Conservation (phyloP, 1,140 invertebrate genomes). For the Ips nitidus region DNA sequence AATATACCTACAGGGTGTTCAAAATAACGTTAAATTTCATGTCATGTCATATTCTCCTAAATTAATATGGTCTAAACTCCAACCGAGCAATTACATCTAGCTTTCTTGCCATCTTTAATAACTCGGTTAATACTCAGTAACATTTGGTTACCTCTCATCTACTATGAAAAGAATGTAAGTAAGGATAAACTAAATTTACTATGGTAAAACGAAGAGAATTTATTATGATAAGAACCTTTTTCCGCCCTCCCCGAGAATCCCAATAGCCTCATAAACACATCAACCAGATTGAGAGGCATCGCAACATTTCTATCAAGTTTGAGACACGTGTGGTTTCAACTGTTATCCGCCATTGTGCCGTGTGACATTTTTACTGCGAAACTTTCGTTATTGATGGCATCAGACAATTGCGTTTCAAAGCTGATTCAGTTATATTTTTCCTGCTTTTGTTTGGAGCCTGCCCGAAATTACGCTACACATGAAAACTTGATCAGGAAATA, state of each 20-base stretch:
- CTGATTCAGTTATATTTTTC: slow-evolving; percentile 28
- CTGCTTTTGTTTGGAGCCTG: slow-evolving; percentile 12
- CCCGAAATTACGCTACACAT: too few relatives aligned
- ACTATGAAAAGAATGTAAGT: too few relatives aligned
- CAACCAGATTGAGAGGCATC: slow-evolving; percentile 27
- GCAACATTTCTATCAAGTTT: slow-evolving; percentile 30
- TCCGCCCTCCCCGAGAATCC: slow-evolving; percentile 15
- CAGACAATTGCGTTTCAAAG: slow-evolving; percentile 31
- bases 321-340: slow-evolving; percentile 27
- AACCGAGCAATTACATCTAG: too few relatives aligned
- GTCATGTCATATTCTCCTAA: too few relatives aligned
- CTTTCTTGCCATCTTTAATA: too few relatives aligned
- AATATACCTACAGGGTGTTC: too few relatives aligned
- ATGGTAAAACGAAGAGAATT: not conserved
- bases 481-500: too few relatives aligned
- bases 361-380: slow-evolving; percentile 31
- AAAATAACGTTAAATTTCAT: too few relatives aligned
- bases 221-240: slow-evolving; percentile 11
- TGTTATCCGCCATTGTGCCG: slow-evolving; percentile 29
- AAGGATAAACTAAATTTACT: not conserved
- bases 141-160: too few relatives aligned
- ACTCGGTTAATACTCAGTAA: too few relatives aligned
- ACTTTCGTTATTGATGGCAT: slow-evolving; percentile 30
- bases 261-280: slow-evolving; percentile 25
- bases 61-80: too few relatives aligned